Evolutionary conservation across 1,140 invertebrate species (phyloP).

Genomic region (Aphaenogaster floridana): DNA sequence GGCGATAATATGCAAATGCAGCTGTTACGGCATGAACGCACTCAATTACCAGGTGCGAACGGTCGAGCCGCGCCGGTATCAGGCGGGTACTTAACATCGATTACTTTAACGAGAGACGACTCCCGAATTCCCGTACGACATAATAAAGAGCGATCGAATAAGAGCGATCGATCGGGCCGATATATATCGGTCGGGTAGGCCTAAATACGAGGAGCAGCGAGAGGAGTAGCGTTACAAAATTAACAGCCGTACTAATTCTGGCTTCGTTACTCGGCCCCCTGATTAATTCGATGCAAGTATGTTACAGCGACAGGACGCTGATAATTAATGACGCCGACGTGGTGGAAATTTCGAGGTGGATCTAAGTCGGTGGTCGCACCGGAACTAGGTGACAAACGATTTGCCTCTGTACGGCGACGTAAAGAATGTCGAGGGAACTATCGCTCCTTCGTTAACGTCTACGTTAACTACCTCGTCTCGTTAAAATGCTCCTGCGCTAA

Average conservation of each 20-base stretch:
- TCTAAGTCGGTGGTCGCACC: conserved; percentile 58
- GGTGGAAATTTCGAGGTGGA: conserved; percentile 54
- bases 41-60: conserved; percentile 64
- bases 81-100: conserved; percentile 50
- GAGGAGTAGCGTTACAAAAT: conserved; percentile 2
- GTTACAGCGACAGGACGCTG: conserved; percentile 17
- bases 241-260: conserved; percentile 51
- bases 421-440: conserved; percentile 54
- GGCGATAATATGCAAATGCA: conserved; percentile 64
- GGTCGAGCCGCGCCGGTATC: conserved; percentile 38
- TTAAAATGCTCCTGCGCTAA: conserved; percentile 46
- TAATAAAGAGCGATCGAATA: conserved; percentile 41
- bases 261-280: conserved; percentile 35
- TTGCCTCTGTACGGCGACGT: conserved; percentile 31
- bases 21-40: conserved; percentile 58
- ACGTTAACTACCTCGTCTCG: conserved; percentile 47
- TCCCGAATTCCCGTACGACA: conserved; percentile 21
- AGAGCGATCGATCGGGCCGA: conserved; percentile 33
- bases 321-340: conserved; percentile 62
- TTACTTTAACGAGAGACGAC: conserved; percentile 53
- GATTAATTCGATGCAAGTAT: conserved; percentile 61
- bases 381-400: conserved; percentile 62
- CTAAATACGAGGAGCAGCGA: not conserved
- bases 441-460: conserved; percentile 58
- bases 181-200: not conserved